Evolutionary conservation across 2,888 invertebrate genomes (phyloP), one percentile per base, ranked within the genome.

Genomic region (Cephus sareptanus): DNA sequence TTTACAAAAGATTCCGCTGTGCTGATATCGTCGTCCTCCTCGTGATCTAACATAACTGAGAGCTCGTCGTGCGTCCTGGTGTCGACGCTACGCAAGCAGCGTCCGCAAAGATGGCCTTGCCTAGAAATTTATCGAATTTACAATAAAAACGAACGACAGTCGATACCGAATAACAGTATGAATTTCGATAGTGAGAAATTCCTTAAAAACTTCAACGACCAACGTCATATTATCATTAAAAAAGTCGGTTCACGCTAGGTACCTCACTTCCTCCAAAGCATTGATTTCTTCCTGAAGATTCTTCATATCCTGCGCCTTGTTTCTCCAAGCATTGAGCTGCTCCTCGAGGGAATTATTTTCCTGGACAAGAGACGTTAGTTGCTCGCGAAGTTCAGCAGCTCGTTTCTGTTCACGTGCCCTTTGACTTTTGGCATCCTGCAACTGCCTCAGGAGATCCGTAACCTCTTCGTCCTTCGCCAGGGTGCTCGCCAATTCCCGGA

Each of bases 251-350:
- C 6, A 2, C 23, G 9, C 56, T 6, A 82, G 91, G 90, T 92
- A 96, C 96, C 96, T 94, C 84, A 97, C 96, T 95, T 97, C 97
- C 90, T 97, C 97, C 85, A 97, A 93, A 83, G 96, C 95, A 77
- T 94, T 95, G 87, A 97, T 94, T 91, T 97, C 97, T 87, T 97
- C 97, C 85, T 97, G 96, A 92, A 96, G 94, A 77, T 95, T 95
- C 90, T 96, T 96, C 90, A 96, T 95, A 88, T 96, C 96, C 84
- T 96, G 95, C 76, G 96, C 96, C 88, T 94, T 93, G 83, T 93
- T 94, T 82, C 93, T 93, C 92, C 94, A 93, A 83, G 94, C 93
- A 83, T 94, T 93, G 81, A 96, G 90, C 87, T 96, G 95, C 78
- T 95, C 95, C 85, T 96, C 95, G 84, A 96, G 91, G 83, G 94